These are phyloP conservation scores for Pangasius djambal DNA, from an alignment of 2,797 vertebrate species.

Conservation along the genomic window DNA sequence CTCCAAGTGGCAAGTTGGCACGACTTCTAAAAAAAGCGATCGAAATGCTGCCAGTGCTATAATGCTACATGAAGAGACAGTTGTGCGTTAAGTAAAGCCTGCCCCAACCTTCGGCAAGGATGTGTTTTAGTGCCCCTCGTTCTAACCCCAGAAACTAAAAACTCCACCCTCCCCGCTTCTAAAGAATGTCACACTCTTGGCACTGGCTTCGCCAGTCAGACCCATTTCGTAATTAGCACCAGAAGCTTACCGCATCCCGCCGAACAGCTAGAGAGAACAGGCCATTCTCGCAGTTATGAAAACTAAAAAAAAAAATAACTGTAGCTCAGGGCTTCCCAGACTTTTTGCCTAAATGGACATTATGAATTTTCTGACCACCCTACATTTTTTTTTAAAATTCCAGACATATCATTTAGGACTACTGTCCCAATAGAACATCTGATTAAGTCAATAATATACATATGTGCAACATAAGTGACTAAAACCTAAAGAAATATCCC, in stretches of 20 bases:
- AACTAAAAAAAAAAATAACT: background rate
- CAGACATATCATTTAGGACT: background rate
- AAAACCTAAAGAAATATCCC: background rate
- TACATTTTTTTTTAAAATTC: background rate
- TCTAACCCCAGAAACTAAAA: slow-evolving; percentile 7
- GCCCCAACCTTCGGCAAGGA: background rate
- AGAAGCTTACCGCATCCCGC: background rate
- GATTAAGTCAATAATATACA: too few species aligned
- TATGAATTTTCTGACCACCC: background rate
- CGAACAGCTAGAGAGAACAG: background rate
- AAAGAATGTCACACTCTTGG: background rate
- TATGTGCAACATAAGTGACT: background rate
- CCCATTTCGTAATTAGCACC: slow-evolving; percentile 7
- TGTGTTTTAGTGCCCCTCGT: background rate
- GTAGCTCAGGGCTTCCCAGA: background rate
- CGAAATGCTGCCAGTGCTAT: background rate
- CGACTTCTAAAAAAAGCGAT: slow-evolving; percentile 69
- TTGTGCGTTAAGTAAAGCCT: background rate
- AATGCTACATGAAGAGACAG: background rate
- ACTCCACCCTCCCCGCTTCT: background rate
- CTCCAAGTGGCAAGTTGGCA: slow-evolving; percentile 78
- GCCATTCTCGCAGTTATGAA: background rate
- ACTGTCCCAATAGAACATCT: too few species aligned
- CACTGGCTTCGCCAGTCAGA: background rate
- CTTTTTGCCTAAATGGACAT: background rate